Evolutionary conservation across 2,113 vertebrate genomes (phyloP).

Genomic region (Dromiciops gliroides): DNA sequence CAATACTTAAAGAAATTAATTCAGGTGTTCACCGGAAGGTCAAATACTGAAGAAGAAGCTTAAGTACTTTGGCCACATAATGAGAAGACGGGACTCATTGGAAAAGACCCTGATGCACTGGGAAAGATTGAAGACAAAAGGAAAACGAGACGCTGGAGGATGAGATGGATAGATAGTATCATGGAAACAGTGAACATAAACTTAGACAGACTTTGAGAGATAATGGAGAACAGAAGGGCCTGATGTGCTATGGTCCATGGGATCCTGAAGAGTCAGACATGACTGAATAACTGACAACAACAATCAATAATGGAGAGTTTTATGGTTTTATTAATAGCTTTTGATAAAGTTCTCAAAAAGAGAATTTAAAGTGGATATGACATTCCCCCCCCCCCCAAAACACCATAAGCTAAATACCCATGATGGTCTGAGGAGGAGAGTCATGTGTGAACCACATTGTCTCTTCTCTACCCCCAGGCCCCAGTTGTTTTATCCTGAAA

Average conservation of each 20-base stretch:
- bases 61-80: background rate
- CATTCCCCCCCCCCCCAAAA: too few relatives aligned
- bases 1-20: background rate
- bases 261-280: too few relatives aligned
- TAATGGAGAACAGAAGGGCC: background rate
- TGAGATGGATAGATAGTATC: background rate
- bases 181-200: background rate
- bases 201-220: background rate
- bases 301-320: background rate
- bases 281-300: background rate
- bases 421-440: background rate
- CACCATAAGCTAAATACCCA: background rate
- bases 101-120: background rate
- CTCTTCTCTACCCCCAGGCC: background rate
- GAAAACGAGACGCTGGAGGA: background rate
- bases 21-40: background rate
- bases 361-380: background rate
- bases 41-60: background rate
- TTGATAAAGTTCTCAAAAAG: background rate
- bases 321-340: background rate
- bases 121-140: background rate
- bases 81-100: background rate
- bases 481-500: background rate
- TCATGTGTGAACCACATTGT: background rate
- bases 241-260: background rate